Percentiles rank a stretch among this genome's conserved stretches.
Evolutionary conservation across 2,888 invertebrate species (phyloP).

Genomic region (Oligia strigilis): DNA sequence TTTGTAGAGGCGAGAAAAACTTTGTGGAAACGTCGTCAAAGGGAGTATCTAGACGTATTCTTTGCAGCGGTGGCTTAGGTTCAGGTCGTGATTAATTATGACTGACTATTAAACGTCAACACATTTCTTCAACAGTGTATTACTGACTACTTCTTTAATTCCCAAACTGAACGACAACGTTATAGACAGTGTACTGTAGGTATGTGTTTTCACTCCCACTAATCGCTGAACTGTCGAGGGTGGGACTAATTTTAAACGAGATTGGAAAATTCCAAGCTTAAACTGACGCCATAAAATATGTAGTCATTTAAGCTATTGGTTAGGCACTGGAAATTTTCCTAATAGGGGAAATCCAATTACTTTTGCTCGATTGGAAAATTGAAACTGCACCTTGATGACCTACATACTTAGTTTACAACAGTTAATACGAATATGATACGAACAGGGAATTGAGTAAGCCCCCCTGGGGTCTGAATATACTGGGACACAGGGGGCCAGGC

Average conservation of each 20-base stretch:
- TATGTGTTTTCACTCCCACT: background rate
- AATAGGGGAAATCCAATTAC: slow-evolving; percentile 14
- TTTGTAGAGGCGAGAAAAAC: background rate
- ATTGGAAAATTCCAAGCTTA: slow-evolving; percentile 10
- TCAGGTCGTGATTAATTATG: too few relatives aligned
- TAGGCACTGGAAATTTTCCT: background rate
- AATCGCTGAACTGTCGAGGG: background rate
- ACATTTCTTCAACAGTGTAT: background rate
- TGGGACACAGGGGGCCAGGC: too few relatives aligned
- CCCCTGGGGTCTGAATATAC: background rate
- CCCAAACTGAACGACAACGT: background rate
- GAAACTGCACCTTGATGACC: slow-evolving; percentile 5
- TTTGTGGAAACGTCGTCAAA: slow-evolving; percentile 17
- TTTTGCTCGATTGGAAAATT: slow-evolving; percentile 20
- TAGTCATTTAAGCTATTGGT: slow-evolving; percentile 1
- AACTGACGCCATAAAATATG: slow-evolving; percentile 10
- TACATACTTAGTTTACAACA: background rate
- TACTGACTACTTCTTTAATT: background rate
- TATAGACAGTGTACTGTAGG: background rate
- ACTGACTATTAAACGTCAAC: background rate
- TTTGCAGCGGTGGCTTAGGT: too few relatives aligned
- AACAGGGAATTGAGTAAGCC: background rate
- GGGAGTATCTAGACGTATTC: background rate
- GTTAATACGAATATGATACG: background rate
- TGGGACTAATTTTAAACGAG: slow-evolving; percentile 8